These are phyloP conservation scores for Artibeus jamaicensis DNA, from an alignment of 2,797 vertebrate species.

Conservation along the genomic window DNA sequence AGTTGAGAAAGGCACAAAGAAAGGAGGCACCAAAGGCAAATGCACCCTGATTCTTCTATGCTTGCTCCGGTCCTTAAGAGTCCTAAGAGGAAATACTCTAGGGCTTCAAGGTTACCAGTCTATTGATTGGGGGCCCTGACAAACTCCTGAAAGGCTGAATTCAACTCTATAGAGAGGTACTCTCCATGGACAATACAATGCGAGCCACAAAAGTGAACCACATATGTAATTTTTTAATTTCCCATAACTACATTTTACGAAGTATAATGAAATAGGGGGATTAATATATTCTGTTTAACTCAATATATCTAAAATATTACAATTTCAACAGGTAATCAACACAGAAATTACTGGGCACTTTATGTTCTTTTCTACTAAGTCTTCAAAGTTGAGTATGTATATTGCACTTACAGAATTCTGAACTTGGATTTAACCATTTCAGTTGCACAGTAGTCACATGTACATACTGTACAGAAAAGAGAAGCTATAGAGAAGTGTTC, in stretches of 20 bases:
- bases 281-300: neutral
- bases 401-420: neutral
- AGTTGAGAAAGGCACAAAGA: neutral
- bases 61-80: neutral
- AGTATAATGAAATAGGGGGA: neutral
- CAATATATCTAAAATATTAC: neutral
- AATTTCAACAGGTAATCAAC: neutral
- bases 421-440: neutral
- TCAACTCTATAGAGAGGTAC: neutral
- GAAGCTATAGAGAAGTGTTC: neutral
- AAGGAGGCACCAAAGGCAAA: neutral
- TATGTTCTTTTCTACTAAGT: neutral
- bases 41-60: neutral
- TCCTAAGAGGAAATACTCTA: neutral
- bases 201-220: neutral
- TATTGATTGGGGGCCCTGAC: neutral
- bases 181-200: neutral
- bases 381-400: neutral
- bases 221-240: neutral
- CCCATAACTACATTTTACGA: neutral
- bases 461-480: neutral
- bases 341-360: neutral
- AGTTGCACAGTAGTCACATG: neutral
- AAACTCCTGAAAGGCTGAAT: neutral
- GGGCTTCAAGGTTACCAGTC: neutral